Base-by-base conservation (phyloP, 2,888 invertebrate genomes). In the Calephelis perditalis region DNA sequence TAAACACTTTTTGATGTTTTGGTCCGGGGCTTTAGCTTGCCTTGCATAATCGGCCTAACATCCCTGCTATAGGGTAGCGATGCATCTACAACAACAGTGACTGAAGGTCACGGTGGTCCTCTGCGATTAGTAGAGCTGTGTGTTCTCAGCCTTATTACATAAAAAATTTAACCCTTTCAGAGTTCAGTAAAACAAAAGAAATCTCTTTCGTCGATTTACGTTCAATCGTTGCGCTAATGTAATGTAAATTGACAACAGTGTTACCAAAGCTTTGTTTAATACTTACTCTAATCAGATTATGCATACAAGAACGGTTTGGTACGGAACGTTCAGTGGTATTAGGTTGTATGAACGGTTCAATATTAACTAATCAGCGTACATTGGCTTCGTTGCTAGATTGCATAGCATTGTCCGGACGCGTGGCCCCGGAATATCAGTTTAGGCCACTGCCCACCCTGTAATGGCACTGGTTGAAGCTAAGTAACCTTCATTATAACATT, bases 261-360 rank as follows among this genome's bases (percentile, higher is more conserved):
- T 78, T 79, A 77, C 74, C 73, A 71, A 80, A 83, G 86, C 87
- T 86, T 81, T 82, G 84, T 84, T 84, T 81, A 79, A 85, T 87
- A 86, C 86, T 86, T 87, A 84, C 77, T 77, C 77, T 88, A 87
- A 87, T 88, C 86, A 87, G 88, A 88, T 89, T 88, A 89, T 88
- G 87, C 86, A 88, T 86, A 86, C 87, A 87, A 87, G 88, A 86
- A 84, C 78, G 84, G 86, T 80, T 87, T 75, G 76, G 77, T 78
- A 75, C 84, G 79, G 71, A 76, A 75, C 75, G 72, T 73, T 76
- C 74, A 73, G 74, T 75, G 75, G 82, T 74, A 82, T 82, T 84
- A 82, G 85, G 84, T 81, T 79, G 82, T 85, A 79, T 79, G 86
- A 81, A 78, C 86, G 79, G 79, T 79, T 75, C 81, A 76, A 86